Evolutionary conservation across 2,888 invertebrate species (phyloP).

Genomic region (Rambutsinella grinnellia): DNA sequence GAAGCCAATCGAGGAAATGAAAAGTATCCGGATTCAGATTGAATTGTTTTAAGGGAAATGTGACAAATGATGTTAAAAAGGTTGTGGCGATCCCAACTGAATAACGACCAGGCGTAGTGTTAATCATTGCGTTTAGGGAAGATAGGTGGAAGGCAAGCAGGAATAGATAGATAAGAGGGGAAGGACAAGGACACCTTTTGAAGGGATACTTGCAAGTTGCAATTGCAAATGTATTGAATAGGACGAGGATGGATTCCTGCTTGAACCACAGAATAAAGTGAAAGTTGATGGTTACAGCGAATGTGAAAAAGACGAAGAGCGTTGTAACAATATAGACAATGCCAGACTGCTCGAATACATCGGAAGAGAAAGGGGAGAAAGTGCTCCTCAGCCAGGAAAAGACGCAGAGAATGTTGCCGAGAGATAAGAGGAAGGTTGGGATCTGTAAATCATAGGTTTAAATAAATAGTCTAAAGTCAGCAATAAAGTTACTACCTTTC

Average conservation of each 20-base stretch:
- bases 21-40: too few species aligned
- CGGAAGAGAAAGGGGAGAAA: neutral
- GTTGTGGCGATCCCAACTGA: neutral
- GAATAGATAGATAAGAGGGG: neutral
- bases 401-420: too few species aligned
- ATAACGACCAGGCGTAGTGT: neutral
- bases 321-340: neutral
- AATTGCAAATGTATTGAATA: conserved; percentile 4
- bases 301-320: neutral
- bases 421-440: neutral
- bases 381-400: neutral
- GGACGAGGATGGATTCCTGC: neutral
- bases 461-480: neutral
- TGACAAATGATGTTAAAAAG: too few species aligned
- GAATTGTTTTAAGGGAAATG: too few species aligned
- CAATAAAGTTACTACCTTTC: conserved; percentile 3
- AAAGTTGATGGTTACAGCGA: neutral
- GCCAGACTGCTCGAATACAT: neutral
- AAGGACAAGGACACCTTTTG: neutral
- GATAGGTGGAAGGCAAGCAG: neutral
- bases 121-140: neutral
- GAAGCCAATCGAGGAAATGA: too few species aligned
- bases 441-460: neutral
- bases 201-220: neutral
- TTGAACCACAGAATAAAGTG: neutral